A percentile compares a stretch with the other conserved stretches of the same genome.
phyloP scores from a whole-genome alignment of 2,113 vertebrate species.

The Jacana jacana region DNA sequence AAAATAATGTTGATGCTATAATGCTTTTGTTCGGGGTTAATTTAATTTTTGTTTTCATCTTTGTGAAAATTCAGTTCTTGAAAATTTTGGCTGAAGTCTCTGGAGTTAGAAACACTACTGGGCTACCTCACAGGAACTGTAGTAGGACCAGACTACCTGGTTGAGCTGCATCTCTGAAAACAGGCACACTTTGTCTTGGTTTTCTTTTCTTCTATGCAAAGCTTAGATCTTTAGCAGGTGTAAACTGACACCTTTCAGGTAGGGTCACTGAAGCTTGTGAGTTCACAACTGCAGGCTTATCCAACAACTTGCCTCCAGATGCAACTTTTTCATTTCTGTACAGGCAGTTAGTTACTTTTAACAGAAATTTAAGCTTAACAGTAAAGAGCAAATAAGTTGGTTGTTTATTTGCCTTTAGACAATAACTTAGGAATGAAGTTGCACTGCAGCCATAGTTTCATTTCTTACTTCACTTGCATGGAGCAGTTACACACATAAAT shows the following conservation, averaged over 20 bases:
- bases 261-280: background rate
- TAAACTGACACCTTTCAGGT: background rate
- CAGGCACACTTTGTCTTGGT: background rate
- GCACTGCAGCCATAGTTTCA: background rate
- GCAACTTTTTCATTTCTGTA: background rate
- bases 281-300: background rate
- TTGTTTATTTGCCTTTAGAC: background rate
- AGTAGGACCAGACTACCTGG: too few species aligned
- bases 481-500: background rate
- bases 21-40: background rate
- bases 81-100: background rate
- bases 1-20: background rate
- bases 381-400: background rate
- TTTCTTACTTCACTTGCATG: background rate
- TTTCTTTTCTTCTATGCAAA: background rate
- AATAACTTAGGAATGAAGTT: background rate
- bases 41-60: background rate
- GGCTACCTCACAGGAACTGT: background rate
- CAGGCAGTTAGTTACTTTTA: background rate
- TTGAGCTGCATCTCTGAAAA: background rate
- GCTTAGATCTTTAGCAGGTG: background rate
- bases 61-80: background rate
- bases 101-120: background rate
- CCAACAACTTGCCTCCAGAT: background rate
- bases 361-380: background rate